These are phyloP conservation scores for Parochlus steinenii DNA, from an alignment of 2,888 invertebrate species.

Conservation along the genomic window DNA sequence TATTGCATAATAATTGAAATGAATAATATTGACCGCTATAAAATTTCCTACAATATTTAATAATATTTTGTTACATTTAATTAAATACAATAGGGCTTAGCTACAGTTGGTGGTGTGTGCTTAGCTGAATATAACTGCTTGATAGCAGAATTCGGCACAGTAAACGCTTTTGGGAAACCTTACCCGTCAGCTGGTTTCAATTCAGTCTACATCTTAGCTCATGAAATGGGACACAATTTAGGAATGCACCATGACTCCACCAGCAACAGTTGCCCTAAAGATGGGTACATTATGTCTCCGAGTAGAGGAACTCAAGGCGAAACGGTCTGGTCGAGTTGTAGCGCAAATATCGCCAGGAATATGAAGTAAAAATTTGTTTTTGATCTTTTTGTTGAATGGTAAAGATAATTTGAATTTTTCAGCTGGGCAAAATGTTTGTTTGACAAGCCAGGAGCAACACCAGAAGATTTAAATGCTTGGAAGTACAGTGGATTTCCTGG, in stretches of 20 bases:
- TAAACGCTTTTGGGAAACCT: slow-evolving; percentile 54
- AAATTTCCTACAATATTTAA: no score
- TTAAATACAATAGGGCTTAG: no score
- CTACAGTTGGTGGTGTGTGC: slow-evolving; percentile 65
- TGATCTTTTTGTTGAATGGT: neutral
- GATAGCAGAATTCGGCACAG: slow-evolving; percentile 60
- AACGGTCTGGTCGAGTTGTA: slow-evolving; percentile 61
- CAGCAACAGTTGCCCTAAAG: slow-evolving; percentile 52
- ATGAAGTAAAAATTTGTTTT: slow-evolving; percentile 32
- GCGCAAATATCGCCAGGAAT: slow-evolving; percentile 44
- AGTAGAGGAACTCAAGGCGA: slow-evolving; percentile 62
- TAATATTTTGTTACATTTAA: no score
- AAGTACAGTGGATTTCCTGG: slow-evolving; percentile 49
- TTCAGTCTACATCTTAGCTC: slow-evolving; percentile 64
- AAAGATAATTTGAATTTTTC: slow-evolving; percentile 16
- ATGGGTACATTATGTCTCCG: slow-evolving; percentile 69
- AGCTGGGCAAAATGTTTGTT: slow-evolving; percentile 49
- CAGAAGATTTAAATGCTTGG: slow-evolving; percentile 40
- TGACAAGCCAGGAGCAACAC: slow-evolving; percentile 35
- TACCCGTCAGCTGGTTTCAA: slow-evolving; percentile 74
- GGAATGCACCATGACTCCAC: slow-evolving; percentile 48
- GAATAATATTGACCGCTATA: no score
- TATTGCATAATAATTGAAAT: no score
- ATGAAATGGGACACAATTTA: slow-evolving; percentile 74
- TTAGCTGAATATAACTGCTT: slow-evolving; percentile 54